Evolutionary conservation across 2,888 invertebrate species (phyloP).

Genomic region (Polyommatus iphigenia): DNA sequence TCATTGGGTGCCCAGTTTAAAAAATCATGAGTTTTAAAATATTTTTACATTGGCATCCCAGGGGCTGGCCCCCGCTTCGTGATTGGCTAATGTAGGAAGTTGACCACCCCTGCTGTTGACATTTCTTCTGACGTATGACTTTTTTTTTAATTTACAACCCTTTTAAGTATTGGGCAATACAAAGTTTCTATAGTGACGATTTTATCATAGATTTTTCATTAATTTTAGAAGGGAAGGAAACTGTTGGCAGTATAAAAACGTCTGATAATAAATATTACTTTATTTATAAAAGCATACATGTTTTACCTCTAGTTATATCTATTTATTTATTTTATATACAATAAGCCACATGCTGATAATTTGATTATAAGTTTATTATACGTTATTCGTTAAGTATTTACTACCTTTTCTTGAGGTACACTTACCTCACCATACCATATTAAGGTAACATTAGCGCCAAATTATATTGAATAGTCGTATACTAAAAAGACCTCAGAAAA

Average conservation of each 20-base stretch:
- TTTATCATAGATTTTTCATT: neutral
- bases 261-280: slow-evolving; percentile 37
- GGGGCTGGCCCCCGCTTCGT: no score
- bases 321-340: slow-evolving; percentile 34
- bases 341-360: slow-evolving; percentile 28
- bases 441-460: slow-evolving; percentile 79
- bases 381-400: slow-evolving; percentile 48
- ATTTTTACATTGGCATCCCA: no score
- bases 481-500: neutral
- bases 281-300: slow-evolving; percentile 53
- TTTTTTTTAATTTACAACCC: no score
- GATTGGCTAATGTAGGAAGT: no score
- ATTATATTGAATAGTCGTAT: slow-evolving; percentile 40
- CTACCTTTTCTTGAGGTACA: slow-evolving; percentile 56
- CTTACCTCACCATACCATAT: slow-evolving; percentile 41
- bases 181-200: neutral
- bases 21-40: no score
- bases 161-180: no score
- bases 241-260: neutral
- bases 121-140: no score
- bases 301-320: slow-evolving; percentile 33
- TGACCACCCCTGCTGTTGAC: no score
- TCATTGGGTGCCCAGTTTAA: no score
- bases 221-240: neutral
- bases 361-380: slow-evolving; percentile 34